Evolutionary conservation across 2,113 vertebrate species (phyloP).

Genomic region (Pygoscelis antarcticus): DNA sequence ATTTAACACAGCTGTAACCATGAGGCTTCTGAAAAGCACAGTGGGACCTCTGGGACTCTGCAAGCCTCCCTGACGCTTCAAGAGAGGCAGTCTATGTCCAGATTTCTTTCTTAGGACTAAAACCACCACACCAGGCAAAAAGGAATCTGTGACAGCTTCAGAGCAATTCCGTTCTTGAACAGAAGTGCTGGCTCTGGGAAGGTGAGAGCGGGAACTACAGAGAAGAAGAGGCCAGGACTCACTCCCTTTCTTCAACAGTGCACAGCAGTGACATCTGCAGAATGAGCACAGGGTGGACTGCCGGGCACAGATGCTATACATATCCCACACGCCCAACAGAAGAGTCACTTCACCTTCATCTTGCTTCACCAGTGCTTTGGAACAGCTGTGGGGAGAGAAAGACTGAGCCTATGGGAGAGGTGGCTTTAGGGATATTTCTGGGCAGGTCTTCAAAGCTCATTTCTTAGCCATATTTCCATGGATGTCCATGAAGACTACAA

Average conservation of each 20-base stretch:
- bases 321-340: not conserved
- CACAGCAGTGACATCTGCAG: not conserved
- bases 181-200: not conserved
- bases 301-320: not conserved
- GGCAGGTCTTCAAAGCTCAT: not conserved
- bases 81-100: not conserved
- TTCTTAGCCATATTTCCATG: not conserved
- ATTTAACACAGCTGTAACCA: not conserved
- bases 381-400: not conserved
- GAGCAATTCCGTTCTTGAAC: not conserved
- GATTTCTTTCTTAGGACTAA: not conserved
- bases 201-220: not conserved
- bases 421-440: not conserved
- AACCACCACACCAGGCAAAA: not conserved
- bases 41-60: not conserved
- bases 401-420: not conserved
- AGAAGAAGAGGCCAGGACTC: not conserved
- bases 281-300: not conserved
- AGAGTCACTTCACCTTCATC: not conserved
- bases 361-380: not conserved
- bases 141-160: not conserved
- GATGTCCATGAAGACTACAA: not conserved
- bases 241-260: not conserved
- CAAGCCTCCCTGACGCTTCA: not conserved
- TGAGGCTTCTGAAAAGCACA: slow-evolving; percentile 10